These are phyloP conservation scores for Scaptomyza pallida DNA, from an alignment of 1,140 invertebrate species.

Conservation along the genomic window DNA sequence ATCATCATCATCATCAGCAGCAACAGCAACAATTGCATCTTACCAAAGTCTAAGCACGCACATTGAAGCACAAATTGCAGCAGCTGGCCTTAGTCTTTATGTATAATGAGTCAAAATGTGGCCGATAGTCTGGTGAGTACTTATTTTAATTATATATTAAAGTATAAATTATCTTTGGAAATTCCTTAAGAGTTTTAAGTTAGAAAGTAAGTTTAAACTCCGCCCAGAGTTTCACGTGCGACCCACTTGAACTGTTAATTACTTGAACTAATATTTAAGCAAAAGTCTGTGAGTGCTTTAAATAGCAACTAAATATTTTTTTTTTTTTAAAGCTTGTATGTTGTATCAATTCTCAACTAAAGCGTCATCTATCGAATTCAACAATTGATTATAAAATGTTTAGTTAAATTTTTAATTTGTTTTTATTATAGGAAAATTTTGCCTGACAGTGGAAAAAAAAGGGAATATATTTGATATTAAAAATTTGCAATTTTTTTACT, in stretches of 20 bases:
- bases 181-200: conserved; percentile 40
- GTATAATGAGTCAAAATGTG: conserved; percentile 83
- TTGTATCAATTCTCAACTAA: too few species aligned
- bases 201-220: conserved; percentile 52
- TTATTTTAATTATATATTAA: background rate
- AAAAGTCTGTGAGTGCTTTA: conserved; percentile 9
- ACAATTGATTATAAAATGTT: too few species aligned
- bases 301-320: conserved; percentile 6
- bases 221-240: background rate
- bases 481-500: background rate
- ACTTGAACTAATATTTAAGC: conserved; percentile 20
- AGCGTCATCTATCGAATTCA: background rate
- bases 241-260: conserved; percentile 58
- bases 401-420: background rate
- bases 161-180: background rate
- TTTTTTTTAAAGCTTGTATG: background rate
- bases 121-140: conserved; percentile 83
- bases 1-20: conserved; percentile 49
- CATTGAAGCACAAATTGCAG: conserved; percentile 69
- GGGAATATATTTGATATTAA: background rate
- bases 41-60: conserved; percentile 72
- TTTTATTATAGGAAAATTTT: background rate
- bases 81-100: conserved; percentile 59
- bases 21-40: conserved; percentile 56
- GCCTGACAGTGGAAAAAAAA: background rate